Conservation (phyloP, 37 sponge, comb jelly and placozoan genomes). For the Aplysina aerophoba region DNA sequence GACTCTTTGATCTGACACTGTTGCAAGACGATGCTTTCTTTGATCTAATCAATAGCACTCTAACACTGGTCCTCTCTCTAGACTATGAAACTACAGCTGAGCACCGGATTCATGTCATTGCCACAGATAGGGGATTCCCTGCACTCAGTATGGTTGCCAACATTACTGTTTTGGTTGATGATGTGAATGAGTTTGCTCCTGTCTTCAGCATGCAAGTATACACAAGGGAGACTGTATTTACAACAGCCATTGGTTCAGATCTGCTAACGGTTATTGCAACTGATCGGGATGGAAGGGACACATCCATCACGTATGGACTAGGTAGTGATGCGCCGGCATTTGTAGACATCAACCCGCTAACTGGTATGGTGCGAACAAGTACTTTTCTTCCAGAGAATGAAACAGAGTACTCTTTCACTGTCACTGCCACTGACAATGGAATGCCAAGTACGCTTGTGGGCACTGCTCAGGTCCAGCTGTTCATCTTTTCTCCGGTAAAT, state of each 20-base stretch:
- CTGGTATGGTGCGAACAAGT: constrained; percentile 3
- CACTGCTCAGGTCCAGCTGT: not conserved
- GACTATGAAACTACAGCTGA: not conserved
- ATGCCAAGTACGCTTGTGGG: not conserved
- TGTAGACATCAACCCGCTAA: constrained; percentile 1
- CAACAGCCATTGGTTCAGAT: not conserved
- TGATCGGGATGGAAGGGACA: constrained; percentile 56
- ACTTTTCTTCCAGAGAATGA: not conserved
- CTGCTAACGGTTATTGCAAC: constrained; percentile 54
- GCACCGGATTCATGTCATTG: constrained; percentile 25
- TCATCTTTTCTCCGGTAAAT: constrained; percentile 6
- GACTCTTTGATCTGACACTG: constrained; percentile 20
- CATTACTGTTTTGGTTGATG: constrained; percentile 55
- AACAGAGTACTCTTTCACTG: not conserved
- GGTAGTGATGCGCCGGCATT: not conserved
- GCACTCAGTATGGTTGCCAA: not conserved
- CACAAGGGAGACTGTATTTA: constrained; percentile 13
- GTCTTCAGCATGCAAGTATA: not conserved
- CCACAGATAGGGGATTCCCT: constrained; percentile 50
- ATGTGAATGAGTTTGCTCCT: constrained; percentile 54
- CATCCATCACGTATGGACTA: constrained; percentile 1
- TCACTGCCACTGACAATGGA: constrained; percentile 19
- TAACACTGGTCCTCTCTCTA: constrained; percentile 22
- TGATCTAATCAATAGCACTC: constrained; percentile 41
- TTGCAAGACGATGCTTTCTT: not conserved